Evolutionary conservation across 2,113 vertebrate species (phyloP).

Genomic region (Psephotus haematonotus): DNA sequence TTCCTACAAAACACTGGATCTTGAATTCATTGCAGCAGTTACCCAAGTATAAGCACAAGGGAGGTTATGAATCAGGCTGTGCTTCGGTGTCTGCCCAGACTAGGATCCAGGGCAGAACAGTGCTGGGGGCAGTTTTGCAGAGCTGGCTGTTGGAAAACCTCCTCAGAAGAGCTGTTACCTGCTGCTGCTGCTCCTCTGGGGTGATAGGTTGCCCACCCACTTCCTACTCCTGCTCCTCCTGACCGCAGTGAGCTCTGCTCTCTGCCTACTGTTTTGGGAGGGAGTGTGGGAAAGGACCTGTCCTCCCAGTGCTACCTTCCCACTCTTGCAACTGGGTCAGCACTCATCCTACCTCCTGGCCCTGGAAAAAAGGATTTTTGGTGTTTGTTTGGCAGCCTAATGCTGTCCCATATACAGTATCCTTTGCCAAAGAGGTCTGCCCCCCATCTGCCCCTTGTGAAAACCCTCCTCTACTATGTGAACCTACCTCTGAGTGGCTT

Average conservation of each 20-base stretch:
- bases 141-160: neutral
- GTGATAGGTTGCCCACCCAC: neutral
- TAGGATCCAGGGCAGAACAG: rapidly evolving
- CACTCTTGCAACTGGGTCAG: rapidly evolving
- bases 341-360: neutral
- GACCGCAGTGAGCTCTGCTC: rapidly evolving
- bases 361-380: neutral
- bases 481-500: neutral
- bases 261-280: neutral
- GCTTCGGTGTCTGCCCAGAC: neutral
- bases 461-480: rapidly evolving
- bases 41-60: neutral
- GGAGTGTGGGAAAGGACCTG: rapidly evolving
- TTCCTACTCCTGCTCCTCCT: neutral
- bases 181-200: neutral
- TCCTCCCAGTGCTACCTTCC: neutral
- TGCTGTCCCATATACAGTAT: neutral
- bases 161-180: neutral
- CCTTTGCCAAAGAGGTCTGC: neutral
- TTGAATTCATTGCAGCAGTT: neutral
- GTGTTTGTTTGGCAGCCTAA: neutral
- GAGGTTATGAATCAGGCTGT: neutral
- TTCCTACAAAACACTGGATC: neutral
- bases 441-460: neutral
- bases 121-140: neutral